Evolutionary conservation across 2,797 vertebrate species (phyloP).

Genomic region (Sebastes goodei): DNA sequence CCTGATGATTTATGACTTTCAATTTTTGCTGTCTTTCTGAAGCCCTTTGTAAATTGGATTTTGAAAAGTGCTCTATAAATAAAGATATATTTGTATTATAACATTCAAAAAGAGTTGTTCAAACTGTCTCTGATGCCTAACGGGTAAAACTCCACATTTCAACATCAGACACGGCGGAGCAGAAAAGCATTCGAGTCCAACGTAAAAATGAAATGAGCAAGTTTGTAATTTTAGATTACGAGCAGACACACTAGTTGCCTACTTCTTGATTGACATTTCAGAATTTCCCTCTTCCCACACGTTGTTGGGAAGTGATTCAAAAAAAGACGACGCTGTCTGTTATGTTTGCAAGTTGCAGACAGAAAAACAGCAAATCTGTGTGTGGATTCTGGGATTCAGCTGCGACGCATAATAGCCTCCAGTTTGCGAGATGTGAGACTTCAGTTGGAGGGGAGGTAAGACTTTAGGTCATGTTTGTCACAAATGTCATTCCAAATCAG

Average conservation of each 20-base stretch:
- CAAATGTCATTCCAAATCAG: constrained; percentile 42
- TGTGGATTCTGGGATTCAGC: not conserved
- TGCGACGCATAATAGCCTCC: not conserved
- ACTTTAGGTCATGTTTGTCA: constrained; percentile 34
- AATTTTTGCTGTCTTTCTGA: no score
- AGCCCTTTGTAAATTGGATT: no score
- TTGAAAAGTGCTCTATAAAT: no score
- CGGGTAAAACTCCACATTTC: not conserved
- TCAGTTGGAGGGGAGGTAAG: constrained; percentile 2
- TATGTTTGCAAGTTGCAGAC: not conserved
- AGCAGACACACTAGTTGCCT: not conserved
- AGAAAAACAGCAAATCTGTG: not conserved
- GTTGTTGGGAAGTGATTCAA: not conserved
- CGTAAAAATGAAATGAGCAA: not conserved
- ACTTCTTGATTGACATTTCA: not conserved
- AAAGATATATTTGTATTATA: not conserved
- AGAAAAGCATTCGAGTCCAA: not conserved
- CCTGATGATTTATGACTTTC: not conserved
- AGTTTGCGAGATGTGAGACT: constrained; percentile 7
- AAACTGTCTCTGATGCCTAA: not conserved
- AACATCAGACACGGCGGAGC: not conserved
- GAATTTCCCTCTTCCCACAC: not conserved
- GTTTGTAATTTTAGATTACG: not conserved
- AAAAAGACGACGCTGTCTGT: not conserved
- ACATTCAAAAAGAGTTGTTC: not conserved